Base-by-base conservation (phyloP, 2,888 invertebrate species). In the Nineta flava region DNA sequence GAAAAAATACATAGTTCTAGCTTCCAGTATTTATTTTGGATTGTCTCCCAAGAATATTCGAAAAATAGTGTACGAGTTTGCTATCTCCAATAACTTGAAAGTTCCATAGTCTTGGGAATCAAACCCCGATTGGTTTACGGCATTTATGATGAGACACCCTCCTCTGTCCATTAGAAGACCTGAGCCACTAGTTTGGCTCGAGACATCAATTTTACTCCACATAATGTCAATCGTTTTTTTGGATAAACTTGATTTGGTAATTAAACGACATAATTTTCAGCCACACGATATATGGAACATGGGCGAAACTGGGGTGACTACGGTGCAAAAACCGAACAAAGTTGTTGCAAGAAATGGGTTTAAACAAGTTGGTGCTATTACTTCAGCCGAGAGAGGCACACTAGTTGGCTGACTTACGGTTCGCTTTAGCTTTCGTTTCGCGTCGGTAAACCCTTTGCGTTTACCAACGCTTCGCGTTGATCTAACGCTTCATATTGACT, bases 341-440 rank as follows among this genome's bases (percentile, higher is more conserved):
- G 53, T 67, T 32, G 52, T 66, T 48, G 63, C 62, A 4, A 52
- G 55, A 53, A 60, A 58, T 55, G 65, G 66, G 35, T 47, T 49
- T 6, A 61, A 60, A 49, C 65, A 65, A 55, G 60, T 67, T n/a
- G n/a, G n/a, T n/a, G n/a, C n/a, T n/a, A n/a, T n/a, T n/a, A n/a
- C n/a, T n/a, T n/a, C n/a, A n/a, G 62, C 57, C 6, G 64, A 66
- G 56, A 53, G 60, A 46, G 61, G 62, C 17, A 57, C 56, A 17
- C 44, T 63, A 12, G 61, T 63, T n/a, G n/a, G n/a, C n/a, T n/a
- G n/a, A n/a, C n/a, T n/a, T n/a, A n/a, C n/a, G n/a, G n/a, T n/a
- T n/a, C n/a, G n/a, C n/a, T n/a, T n/a, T n/a, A n/a, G n/a, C n/a
- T n/a, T n/a, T n/a, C n/a, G n/a, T n/a, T n/a, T n/a, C n/a, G n/a